phyloP scores from a whole-genome alignment of 2,113 vertebrate genomes.

The Pleuronectes platessa region DNA sequence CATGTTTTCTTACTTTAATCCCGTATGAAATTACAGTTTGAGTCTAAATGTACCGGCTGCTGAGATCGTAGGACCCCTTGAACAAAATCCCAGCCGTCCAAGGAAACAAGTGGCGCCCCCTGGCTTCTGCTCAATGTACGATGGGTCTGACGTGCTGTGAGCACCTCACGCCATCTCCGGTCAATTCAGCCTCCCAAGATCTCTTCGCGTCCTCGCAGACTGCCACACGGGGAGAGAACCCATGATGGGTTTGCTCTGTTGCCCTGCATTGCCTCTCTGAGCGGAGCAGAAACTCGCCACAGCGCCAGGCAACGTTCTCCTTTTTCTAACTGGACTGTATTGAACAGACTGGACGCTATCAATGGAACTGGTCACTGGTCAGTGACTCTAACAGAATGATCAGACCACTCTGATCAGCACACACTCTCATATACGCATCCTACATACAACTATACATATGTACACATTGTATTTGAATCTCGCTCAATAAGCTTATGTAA shows the following conservation, averaged over 20 bases:
- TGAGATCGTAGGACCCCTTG: constrained; percentile 19
- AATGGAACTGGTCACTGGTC: constrained; percentile 34
- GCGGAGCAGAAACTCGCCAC: constrained; percentile 19
- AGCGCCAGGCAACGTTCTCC: constrained; percentile 17
- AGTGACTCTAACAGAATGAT: constrained; percentile 42
- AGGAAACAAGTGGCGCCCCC: constrained; percentile 51
- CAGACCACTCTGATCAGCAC: constrained; percentile 45
- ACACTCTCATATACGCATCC: constrained; percentile 59
- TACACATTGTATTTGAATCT: constrained; percentile 78
- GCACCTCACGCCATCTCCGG: constrained; percentile 50
- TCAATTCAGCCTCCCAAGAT: constrained; percentile 40
- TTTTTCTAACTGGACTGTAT: constrained; percentile 57
- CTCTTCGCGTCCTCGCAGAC: constrained; percentile 37
- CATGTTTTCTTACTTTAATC: constrained; percentile 45
- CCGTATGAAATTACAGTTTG: constrained; percentile 22
- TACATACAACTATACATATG: constrained; percentile 61
- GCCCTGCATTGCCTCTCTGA: constrained; percentile 16
- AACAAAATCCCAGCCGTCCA: constrained; percentile 43
- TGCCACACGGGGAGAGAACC: constrained; percentile 13
- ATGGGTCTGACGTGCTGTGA: constrained; percentile 66
- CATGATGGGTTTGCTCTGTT: constrained; percentile 21
- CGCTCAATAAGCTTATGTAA: constrained; percentile 79
- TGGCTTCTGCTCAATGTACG: constrained; percentile 70
- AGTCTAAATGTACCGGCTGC: constrained; percentile 29
- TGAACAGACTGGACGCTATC: constrained; percentile 40